Evolutionary conservation across 2,888 invertebrate genomes (phyloP), one percentile per base, ranked within the genome.

Genomic region (Myopa tessellatipennis): DNA sequence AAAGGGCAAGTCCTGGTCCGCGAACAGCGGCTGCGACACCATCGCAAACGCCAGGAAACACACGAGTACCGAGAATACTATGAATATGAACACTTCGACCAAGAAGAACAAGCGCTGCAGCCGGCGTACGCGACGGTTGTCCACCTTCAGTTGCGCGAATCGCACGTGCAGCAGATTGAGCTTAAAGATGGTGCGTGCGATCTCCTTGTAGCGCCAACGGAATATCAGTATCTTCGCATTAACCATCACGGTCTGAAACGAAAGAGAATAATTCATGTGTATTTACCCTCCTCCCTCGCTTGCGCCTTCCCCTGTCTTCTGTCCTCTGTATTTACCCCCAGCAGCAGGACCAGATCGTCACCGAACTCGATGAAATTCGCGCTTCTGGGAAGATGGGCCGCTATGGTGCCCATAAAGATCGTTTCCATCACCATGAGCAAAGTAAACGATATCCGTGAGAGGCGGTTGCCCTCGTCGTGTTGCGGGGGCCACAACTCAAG

Each of bases 11-110:
- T 81, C 77, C 5, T 73, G 80, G 0, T 80, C 72, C 1, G 80
- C 79, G 4, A 86, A 45, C 2, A 87, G 14, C 0, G 87, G 86
- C 6, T 85, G 85, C 50, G 85, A 76, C 10, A 81, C 81, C 52
- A 87, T 80, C 1, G 84, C 84, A 4, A 80, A 61, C 26, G 83
- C 80, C 10, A 88, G 82, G 8, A 84, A 6, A 6, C 78, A 61
- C 5, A 83, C 77, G 50, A 86, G 34, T 3, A 65, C 7, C 0
- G 76, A 36, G 38, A 77, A 81, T 0, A 71, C 79, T 3, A 79
- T 74, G 7, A 78, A 74, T 3, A 84, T 75, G 4, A 74, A 1
- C 0, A 82, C 60, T 70, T 88, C 86, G 34, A 61, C 14, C 7
- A 85, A 36, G 18, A 82, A 87, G 69, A 82, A 82, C 0, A 77